Conservation (phyloP, 2,888 invertebrate genomes). For the Sminthurides aquaticus region DNA sequence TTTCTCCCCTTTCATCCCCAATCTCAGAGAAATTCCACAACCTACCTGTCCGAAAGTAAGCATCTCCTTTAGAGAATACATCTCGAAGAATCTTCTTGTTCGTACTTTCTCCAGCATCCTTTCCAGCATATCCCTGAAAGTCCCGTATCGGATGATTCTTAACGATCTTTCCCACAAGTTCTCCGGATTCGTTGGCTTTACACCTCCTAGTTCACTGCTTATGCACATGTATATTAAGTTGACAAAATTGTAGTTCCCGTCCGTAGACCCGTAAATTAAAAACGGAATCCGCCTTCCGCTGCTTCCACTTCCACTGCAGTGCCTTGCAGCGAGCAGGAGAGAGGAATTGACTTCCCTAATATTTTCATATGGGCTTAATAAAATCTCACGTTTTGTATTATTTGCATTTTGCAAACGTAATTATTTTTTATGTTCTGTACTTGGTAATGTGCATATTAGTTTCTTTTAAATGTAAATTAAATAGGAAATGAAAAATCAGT, state of each 20-base stretch:
- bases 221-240: too few relatives aligned
- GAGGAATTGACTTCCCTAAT: too few relatives aligned
- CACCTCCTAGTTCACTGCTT: slow-evolving; percentile 58
- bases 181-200: slow-evolving; percentile 72
- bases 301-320: too few relatives aligned
- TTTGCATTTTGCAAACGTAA: too few relatives aligned
- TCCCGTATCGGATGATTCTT: slow-evolving; percentile 79
- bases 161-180: slow-evolving; percentile 90
- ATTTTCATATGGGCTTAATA: too few relatives aligned
- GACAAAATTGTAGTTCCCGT: slow-evolving; percentile 93
- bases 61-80: slow-evolving; percentile 81
- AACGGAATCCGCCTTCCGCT: too few relatives aligned
- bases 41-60: slow-evolving; percentile 69
- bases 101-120: slow-evolving; percentile 75
- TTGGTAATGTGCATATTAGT: too few relatives aligned
- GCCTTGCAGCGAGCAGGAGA: too few relatives aligned
- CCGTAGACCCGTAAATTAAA: slow-evolving; percentile 97
- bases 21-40: neutral
- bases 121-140: slow-evolving; percentile 62
- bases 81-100: slow-evolving; percentile 80
- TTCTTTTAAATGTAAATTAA: too few relatives aligned
- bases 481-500: too few relatives aligned
- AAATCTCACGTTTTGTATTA: too few relatives aligned
- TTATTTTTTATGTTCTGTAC: too few relatives aligned
- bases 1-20: neutral